These are phyloP conservation scores for Pseudolycoriella hygida DNA, from an alignment of 2,888 invertebrate genomes.

Conservation along the genomic window DNA sequence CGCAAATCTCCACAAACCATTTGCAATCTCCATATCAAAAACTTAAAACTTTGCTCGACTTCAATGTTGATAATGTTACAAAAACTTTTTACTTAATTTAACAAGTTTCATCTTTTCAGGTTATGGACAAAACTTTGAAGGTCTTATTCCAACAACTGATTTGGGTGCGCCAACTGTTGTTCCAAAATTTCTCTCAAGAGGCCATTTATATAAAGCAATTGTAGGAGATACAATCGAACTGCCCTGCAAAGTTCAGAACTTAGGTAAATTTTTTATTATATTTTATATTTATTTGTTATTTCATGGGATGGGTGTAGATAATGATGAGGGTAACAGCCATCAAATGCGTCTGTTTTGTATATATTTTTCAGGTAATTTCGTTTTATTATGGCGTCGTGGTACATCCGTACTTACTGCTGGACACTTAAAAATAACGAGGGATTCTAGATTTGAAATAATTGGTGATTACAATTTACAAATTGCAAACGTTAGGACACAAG, in stretches of 20 bases:
- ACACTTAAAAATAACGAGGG: slow-evolving; percentile 50
- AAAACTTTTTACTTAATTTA: too few relatives aligned
- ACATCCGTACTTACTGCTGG: slow-evolving; percentile 52
- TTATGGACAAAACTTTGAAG: slow-evolving; percentile 11
- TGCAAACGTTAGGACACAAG: slow-evolving; percentile 49
- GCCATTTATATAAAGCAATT: slow-evolving; percentile 59
- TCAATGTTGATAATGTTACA: too few relatives aligned
- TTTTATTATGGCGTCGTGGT: slow-evolving; percentile 49
- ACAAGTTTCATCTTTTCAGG: slow-evolving; percentile 7
- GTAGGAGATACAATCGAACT: slow-evolving; percentile 60
- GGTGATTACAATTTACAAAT: slow-evolving; percentile 54
- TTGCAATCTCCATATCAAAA: too few relatives aligned
- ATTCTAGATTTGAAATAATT: slow-evolving; percentile 45
- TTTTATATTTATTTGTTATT: not conserved
- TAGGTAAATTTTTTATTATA: slow-evolving; percentile 19
- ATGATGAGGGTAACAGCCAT: not conserved
- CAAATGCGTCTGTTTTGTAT: not conserved
- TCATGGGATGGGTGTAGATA: not conserved
- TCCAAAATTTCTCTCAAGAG: slow-evolving; percentile 54
- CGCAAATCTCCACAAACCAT: too few relatives aligned
- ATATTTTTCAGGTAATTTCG: slow-evolving; percentile 36
- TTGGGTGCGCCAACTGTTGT: slow-evolving; percentile 21
- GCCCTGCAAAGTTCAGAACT: slow-evolving; percentile 64
- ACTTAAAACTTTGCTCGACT: too few relatives aligned
- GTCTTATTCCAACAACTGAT: slow-evolving; percentile 11